Conservation (phyloP, 1,140 invertebrate genomes). For the Aradophagus sp. region DNA sequence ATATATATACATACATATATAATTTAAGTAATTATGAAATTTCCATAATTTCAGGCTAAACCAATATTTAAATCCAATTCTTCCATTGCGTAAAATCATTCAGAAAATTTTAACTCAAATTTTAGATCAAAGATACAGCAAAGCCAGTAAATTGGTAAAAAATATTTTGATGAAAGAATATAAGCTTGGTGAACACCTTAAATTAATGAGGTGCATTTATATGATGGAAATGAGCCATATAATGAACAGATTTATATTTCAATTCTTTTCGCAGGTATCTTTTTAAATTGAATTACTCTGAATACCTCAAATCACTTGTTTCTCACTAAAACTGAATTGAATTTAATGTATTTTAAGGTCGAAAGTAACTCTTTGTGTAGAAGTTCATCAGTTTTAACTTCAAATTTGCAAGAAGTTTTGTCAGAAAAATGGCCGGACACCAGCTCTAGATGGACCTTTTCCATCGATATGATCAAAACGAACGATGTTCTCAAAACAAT, state of each 20-base stretch:
- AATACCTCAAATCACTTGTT: not conserved
- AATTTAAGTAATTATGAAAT: not conserved
- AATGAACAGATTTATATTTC: constrained; percentile 78
- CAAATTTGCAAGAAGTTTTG: constrained; percentile 75
- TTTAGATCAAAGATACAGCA: constrained; percentile 71
- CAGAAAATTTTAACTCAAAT: constrained; percentile 69
- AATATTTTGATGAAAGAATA: constrained; percentile 74
- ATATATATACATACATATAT: not conserved
- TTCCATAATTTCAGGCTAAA: constrained; percentile 58
- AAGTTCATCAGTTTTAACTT: constrained; percentile 72
- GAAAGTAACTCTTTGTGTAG: constrained; percentile 72
- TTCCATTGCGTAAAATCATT: constrained; percentile 70
- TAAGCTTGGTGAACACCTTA: constrained; percentile 74
- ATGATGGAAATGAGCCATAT: constrained; percentile 79
- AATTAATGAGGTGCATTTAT: constrained; percentile 76
- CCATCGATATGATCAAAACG: constrained; percentile 58
- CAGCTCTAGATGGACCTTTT: constrained; percentile 69
- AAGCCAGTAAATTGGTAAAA: constrained; percentile 75
- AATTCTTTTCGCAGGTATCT: constrained; percentile 72
- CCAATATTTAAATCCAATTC: constrained; percentile 58
- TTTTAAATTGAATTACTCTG: not conserved
- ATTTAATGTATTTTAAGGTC: constrained; percentile 63
- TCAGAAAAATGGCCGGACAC: constrained; percentile 74
- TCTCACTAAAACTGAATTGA: no score
- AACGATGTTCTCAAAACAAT: constrained; percentile 73